Conservation (phyloP, 2,797 vertebrate genomes). For the Crocidura indochinensis region DNA sequence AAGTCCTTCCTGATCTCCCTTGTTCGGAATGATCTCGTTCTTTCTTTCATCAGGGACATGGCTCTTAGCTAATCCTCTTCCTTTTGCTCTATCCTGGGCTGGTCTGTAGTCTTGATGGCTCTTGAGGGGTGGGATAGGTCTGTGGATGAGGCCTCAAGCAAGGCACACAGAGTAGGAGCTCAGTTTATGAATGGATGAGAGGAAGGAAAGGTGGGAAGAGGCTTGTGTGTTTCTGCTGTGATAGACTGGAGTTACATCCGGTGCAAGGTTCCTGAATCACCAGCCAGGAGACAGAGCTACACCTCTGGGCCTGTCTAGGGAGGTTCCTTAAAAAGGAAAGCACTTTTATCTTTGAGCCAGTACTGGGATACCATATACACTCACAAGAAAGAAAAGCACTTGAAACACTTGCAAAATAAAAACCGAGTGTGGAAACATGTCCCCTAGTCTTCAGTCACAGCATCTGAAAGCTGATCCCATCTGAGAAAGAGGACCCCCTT, state of each 20-base stretch:
- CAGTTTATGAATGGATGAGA: not conserved
- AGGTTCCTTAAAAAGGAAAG: too few species aligned
- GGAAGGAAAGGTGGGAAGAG: accelerated
- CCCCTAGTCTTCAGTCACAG: not conserved
- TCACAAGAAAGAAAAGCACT: not conserved
- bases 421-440: too few species aligned
- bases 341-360: not conserved
- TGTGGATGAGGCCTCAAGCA: not conserved
- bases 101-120: not conserved
- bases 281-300: not conserved
- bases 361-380: not conserved
- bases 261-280: accelerated
- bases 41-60: not conserved
- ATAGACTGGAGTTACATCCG: accelerated
- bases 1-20: conserved; percentile 6
- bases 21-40: not conserved
- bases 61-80: not conserved
- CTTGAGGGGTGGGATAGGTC: not conserved
- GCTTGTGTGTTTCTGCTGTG: accelerated
- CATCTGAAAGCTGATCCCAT: not conserved
- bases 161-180: not conserved
- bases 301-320: accelerated
- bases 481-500: accelerated
- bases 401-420: not conserved
- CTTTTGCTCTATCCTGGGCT: not conserved